phyloP scores from a whole-genome alignment of 2,113 vertebrate genomes.

The Chamaea fasciata region DNA sequence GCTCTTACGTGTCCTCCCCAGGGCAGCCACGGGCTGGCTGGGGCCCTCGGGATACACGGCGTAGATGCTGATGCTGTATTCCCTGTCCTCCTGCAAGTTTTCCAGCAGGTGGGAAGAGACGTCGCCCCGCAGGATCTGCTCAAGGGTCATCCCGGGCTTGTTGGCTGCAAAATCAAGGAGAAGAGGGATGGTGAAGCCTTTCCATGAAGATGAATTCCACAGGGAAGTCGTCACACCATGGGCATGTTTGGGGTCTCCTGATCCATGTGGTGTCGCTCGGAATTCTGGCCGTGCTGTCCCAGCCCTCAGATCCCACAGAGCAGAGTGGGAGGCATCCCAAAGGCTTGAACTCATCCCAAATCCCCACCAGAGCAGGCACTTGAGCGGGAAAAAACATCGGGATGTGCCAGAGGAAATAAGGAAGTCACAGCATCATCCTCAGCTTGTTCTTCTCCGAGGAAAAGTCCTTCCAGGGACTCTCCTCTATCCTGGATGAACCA shows the following conservation, averaged over 20 bases:
- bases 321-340: rapidly evolving
- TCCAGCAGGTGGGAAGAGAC: constrained; percentile 81
- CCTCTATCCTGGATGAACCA: background rate
- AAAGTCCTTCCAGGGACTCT: background rate
- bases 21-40: constrained; percentile 73
- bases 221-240: rapidly evolving
- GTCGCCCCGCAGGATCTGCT: constrained; percentile 74
- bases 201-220: rapidly evolving
- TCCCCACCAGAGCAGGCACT: background rate
- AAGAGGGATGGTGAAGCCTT: background rate
- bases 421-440: background rate
- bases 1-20: constrained; percentile 81
- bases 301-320: background rate
- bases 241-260: background rate
- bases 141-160: constrained; percentile 72
- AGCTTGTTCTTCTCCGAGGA: background rate
- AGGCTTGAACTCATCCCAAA: background rate
- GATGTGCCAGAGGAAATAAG: background rate
- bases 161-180: constrained; percentile 64
- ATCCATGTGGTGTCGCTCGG: background rate
- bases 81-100: constrained; percentile 80
- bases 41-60: constrained; percentile 74
- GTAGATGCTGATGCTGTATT: constrained; percentile 81
- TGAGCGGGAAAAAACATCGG: background rate
- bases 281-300: background rate